Conservation (phyloP, 53 echinoderm and acorn worm species). For the Arbacia lixula region DNA sequence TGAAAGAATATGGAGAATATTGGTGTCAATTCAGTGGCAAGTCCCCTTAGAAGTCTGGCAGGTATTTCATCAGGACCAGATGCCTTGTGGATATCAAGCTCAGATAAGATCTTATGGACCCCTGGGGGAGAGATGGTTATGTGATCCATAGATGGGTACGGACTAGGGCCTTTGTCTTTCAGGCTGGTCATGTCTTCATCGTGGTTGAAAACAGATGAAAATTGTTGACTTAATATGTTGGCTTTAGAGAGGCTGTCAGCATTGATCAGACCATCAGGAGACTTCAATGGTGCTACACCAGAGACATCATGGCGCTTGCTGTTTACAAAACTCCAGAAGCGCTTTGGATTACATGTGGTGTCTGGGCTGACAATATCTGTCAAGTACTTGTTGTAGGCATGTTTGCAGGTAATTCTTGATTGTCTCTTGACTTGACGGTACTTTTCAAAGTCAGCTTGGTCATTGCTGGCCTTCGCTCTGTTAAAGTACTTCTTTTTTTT, state of each 20-base stretch:
- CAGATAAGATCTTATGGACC: constrained; percentile 10
- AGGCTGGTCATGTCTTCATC: constrained; percentile 18
- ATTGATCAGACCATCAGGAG: constrained; percentile 5
- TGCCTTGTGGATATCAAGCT: constrained; percentile 26
- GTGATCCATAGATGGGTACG: constrained; percentile 8
- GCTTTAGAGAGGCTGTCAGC: constrained; percentile 8
- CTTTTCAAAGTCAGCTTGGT: constrained; percentile 7
- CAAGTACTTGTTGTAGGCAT: constrained; percentile 37
- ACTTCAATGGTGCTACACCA: constrained; percentile 27
- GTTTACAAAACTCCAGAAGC: constrained; percentile 37
- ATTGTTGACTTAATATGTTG: constrained; percentile 25
- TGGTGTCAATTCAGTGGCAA: neutral
- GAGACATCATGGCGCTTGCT: constrained; percentile 23
- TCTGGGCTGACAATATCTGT: constrained; percentile 20
- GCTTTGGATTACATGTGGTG: neutral
- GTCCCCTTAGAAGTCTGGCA: constrained; percentile 11
- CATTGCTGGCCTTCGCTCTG: neutral
- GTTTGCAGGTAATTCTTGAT: neutral
- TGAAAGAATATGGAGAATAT: constrained; percentile 31
- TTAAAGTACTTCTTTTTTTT: constrained; percentile 14
- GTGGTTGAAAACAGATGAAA: constrained; percentile 36
- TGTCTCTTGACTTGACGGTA: constrained; percentile 13
- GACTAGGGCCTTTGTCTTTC: constrained; percentile 28
- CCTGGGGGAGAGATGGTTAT: constrained; percentile 1
- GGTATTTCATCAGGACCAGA: neutral